A percentile compares a stretch with the other conserved stretches of the same genome.
These are phyloP conservation scores for Sarcophilus harrisii DNA, from an alignment of 2,797 vertebrate genomes.

Conservation along the genomic window DNA sequence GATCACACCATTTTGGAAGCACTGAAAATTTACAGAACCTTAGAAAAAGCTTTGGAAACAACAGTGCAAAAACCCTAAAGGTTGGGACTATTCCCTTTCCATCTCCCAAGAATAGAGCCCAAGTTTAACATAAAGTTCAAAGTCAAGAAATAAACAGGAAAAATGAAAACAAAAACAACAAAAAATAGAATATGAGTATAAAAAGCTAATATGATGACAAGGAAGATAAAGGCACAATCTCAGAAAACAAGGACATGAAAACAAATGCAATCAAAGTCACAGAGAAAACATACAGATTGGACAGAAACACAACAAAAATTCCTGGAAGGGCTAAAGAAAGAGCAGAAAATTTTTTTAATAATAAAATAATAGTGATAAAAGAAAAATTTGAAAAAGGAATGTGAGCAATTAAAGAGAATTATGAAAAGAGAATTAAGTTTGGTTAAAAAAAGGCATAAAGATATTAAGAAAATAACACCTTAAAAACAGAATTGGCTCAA, in stretches of 20 bases:
- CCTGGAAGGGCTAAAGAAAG: neutral
- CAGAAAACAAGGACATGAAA: neutral
- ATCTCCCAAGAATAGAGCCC: neutral
- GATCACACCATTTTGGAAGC: neutral
- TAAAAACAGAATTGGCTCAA: neutral
- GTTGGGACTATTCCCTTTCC: neutral
- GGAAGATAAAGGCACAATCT: neutral
- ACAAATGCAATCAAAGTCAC: neutral
- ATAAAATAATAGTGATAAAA: neutral
- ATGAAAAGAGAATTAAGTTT: neutral
- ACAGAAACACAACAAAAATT: neutral
- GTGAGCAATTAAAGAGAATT: neutral
- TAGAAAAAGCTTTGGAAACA: neutral
- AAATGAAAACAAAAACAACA: neutral
- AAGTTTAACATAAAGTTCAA: neutral
- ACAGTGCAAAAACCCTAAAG: neutral
- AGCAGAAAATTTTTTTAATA: neutral
- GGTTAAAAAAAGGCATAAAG: neutral
- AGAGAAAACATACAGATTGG: neutral
- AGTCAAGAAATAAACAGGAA: neutral
- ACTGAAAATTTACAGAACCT: neutral
- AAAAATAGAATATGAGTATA: neutral
- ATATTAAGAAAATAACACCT: neutral
- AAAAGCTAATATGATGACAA: neutral
- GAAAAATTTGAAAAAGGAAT: neutral